Evolutionary conservation across 2,888 invertebrate species (phyloP), one percentile per base, ranked within the genome.

Genomic region (Cryptosula pallasiana): DNA sequence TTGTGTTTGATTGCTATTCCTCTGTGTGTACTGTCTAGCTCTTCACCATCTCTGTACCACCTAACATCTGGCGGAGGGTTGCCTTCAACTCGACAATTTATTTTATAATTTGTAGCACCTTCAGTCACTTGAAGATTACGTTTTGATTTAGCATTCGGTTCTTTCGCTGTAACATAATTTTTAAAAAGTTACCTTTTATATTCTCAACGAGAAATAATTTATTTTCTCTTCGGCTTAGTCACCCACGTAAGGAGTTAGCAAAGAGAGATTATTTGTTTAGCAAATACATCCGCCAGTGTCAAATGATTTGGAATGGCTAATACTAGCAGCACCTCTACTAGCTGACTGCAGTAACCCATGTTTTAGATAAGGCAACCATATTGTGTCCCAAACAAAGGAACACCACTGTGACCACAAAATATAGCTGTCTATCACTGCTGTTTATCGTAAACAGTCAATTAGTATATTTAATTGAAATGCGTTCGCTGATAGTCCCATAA

Each of bases 71-170:
- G 63, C 3, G 27, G 63, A 13, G 63, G 63, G 63, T 32, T 32
- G 32, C 63, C 63, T 63, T 63, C 29, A 29, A 63, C 32, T 32
- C 63, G 63, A n/a, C 63, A 63, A 63, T 5, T 9, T 63, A 63
- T 32, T 32, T 63, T 63, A 63, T 63, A 63, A 34, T 63, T 63
- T 1, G 5, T 29, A 9, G 20, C 63, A 32, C 63, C 63, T 63
- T 63, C 63, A 27, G 32, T 29, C 27, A 63, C 32, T 63, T 63
- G 25, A 27, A 63, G 32, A 34, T 63, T 63, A 34, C 63, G 63
- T 34, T 63, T 63, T 63, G 63, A 63, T 63, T 63, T 63, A 27
- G 63, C 63, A 34, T 63, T 63, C 9, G 63, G 63, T 29, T 9
- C 3, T 57, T 25, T 57, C 57, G 57, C 57, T 23, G 57, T 5